Conservation (phyloP, 2,888 invertebrate species). For the Podotricha telesiphe region DNA sequence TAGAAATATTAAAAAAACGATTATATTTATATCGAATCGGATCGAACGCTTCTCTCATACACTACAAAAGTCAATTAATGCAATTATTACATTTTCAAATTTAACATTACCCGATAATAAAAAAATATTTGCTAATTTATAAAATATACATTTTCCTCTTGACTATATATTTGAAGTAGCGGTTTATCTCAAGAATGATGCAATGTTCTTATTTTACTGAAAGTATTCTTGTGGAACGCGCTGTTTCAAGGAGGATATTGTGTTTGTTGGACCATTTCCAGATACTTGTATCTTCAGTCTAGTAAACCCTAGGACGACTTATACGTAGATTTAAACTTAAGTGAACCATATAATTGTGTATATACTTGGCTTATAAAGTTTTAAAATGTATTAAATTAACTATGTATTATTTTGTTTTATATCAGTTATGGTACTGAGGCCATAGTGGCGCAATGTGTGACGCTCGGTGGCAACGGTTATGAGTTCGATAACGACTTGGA, state of each 20-base stretch:
- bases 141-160: background rate
- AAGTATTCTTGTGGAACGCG: conserved; percentile 24
- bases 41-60: no score
- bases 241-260: conserved; percentile 32
- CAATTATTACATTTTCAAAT: no score
- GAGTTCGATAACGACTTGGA: no score
- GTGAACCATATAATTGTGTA: conserved; percentile 8
- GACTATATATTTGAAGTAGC: conserved; percentile 5
- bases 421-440: background rate
- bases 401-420: background rate
- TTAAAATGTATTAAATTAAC: background rate
- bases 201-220: conserved; percentile 14
- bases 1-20: no score
- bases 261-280: conserved; percentile 35
- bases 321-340: conserved; percentile 16
- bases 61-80: no score
- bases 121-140: no score
- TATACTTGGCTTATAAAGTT: conserved; percentile 4
- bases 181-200: conserved; percentile 12
- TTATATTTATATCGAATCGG: no score
- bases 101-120: no score
- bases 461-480: no score
- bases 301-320: conserved; percentile 24
- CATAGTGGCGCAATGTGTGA: background rate
- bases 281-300: conserved; percentile 31